Conservation (phyloP, 2,113 vertebrate genomes). For the Anoura caudifer region DNA sequence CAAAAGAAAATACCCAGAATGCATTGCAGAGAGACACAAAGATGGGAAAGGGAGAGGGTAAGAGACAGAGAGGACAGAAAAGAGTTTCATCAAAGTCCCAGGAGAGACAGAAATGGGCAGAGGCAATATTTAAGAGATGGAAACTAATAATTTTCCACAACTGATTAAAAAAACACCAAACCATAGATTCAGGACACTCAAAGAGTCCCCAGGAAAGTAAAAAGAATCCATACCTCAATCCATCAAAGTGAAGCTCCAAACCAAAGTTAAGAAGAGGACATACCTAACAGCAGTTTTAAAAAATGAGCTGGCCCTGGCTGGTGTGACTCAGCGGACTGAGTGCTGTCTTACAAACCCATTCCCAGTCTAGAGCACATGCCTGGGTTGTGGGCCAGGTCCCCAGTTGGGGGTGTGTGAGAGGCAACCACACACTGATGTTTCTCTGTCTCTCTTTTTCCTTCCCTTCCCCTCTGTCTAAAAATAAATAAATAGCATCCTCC, state of each 20-base stretch:
- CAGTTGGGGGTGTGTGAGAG: too few species aligned
- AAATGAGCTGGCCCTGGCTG: too few species aligned
- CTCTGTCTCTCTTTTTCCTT: too few species aligned
- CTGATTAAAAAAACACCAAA: neutral
- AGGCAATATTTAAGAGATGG: neutral
- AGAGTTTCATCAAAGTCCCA: neutral
- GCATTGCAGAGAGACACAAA: neutral
- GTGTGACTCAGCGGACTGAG: too few species aligned
- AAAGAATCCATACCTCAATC: neutral
- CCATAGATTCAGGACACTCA: neutral
- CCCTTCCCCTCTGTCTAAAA: too few species aligned
- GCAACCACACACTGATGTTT: too few species aligned
- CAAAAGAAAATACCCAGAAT: slow-evolving; percentile 5
- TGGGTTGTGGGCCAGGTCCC: too few species aligned
- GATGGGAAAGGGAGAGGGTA: neutral
- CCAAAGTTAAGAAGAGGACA: neutral
- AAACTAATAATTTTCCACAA: neutral
- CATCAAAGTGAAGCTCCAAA: neutral
- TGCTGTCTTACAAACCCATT: too few species aligned
- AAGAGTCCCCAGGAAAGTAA: neutral
- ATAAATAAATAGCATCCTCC: too few species aligned
- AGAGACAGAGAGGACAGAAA: neutral
- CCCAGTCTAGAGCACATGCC: too few species aligned
- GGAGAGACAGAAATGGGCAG: neutral
- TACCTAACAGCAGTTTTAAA: too few species aligned